phyloP scores from a whole-genome alignment of 2,113 vertebrate genomes.

The Trachemys scripta region DNA sequence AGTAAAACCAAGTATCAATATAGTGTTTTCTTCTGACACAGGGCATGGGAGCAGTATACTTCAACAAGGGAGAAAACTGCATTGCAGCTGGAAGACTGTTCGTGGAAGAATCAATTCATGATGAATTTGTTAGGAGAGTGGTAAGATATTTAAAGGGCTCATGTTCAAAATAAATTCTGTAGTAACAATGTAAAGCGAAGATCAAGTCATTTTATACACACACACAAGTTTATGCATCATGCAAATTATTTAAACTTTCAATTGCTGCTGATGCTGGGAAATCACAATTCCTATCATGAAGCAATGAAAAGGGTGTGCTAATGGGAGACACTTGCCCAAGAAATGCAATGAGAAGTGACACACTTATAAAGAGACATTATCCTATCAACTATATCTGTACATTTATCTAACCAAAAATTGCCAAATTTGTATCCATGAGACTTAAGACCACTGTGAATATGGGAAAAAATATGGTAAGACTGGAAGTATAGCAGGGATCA shows the following conservation, averaged over 20 bases:
- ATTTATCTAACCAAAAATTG: background rate
- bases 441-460: background rate
- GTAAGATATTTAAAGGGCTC: conserved; percentile 73
- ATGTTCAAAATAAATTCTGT: background rate
- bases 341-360: background rate
- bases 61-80: conserved; percentile 91
- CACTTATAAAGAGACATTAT: background rate
- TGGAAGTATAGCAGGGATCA: background rate
- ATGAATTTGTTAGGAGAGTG: conserved; percentile 85
- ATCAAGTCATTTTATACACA: background rate
- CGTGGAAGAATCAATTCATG: conserved; percentile 87
- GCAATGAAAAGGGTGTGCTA: background rate
- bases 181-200: background rate
- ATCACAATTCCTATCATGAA: background rate
- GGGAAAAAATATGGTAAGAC: background rate
- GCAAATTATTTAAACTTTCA: background rate
- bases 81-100: conserved; percentile 88
- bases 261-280: background rate
- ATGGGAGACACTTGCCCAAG: background rate
- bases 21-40: conserved; percentile 41
- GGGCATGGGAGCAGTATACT: conserved; percentile 89
- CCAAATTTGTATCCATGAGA: background rate
- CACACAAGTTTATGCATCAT: background rate
- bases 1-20: background rate
- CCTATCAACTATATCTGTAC: background rate